Base-by-base conservation (phyloP, 2,888 invertebrate genomes). In the Falcaria lacertinaria region DNA sequence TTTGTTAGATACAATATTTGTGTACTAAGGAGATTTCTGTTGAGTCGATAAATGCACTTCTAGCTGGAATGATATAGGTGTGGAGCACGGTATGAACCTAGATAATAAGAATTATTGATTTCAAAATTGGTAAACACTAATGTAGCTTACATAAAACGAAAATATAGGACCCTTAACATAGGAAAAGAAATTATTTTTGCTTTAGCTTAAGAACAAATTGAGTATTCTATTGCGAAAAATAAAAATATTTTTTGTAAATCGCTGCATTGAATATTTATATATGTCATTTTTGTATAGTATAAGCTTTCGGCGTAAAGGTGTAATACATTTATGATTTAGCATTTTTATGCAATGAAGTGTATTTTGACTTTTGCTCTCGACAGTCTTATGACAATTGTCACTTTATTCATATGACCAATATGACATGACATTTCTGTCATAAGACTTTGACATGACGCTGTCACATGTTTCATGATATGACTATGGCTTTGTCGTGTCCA, bases 101-200 rank as follows among this genome's bases (percentile, higher is more conserved):
- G 80, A 43, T 15, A 50, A 55, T 74, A 64, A 59, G 70, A 67
- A 68, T 61, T 48, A 54, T 60, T 65, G 52, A 58, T 66, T 60
- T 64, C 56, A 44, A 55, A 60, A 67, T 41, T 28, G 28, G 28
- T 28, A 28, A 11, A 42, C 55, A 57, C 51, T 57, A 59, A 55
- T 65, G 57, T 51, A 57, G 57, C 67, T 65, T 62, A 43, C 44
- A 11, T 59, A 54, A 59, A 57, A 57, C 54, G 64, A 54, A 62
- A 60, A 60, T 63, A 68, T 75, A 79, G 65, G 62, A 72, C 71
- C 69, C 69, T 75, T 75, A 69, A 59, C 59, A 75, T 75, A 80
- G 63, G 70, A 61, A 74, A 80, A 86, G 83, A 87, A 74, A 79
- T 87, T 87, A 87, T 87, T 87, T 87, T 87, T 88, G 88, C 88